Conservation (phyloP, 2,797 vertebrate genomes). For the Pangasius mekongensis region DNA sequence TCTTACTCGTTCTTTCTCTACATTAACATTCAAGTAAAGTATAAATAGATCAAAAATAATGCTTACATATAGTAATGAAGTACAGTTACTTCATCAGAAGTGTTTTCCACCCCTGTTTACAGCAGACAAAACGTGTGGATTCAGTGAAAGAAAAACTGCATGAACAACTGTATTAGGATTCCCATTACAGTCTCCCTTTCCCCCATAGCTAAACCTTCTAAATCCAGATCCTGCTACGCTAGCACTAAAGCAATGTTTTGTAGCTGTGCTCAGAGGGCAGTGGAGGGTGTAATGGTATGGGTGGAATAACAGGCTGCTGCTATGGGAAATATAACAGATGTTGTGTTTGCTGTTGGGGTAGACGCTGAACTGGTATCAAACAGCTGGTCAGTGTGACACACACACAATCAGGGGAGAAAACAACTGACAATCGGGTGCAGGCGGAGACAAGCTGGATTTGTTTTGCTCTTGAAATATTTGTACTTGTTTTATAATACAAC, state of each 20-base stretch:
- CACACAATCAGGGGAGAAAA: conserved; percentile 64
- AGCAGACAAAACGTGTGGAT: not conserved
- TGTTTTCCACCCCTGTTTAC: not conserved
- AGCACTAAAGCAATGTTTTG: conserved; percentile 23
- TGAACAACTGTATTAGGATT: not conserved
- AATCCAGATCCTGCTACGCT: not conserved
- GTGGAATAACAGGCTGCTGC: conserved; percentile 63
- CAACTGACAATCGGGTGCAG: conserved; percentile 16
- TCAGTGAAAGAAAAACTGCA: not conserved
- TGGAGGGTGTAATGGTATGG: conserved; percentile 62
- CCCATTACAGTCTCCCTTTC: not conserved
- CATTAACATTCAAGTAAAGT: not conserved
- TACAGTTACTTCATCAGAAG: not conserved
- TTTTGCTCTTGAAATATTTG: conserved; percentile 1
- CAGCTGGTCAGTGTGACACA: conserved; percentile 74
- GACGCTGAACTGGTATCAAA: conserved; percentile 70
- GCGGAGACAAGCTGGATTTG: not conserved
- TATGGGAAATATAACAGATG: conserved; percentile 70
- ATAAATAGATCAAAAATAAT: not conserved
- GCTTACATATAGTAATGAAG: not conserved
- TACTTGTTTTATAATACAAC: not conserved
- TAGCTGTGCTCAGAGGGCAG: conserved; percentile 45
- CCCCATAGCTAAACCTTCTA: not conserved
- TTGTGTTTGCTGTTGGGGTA: conserved; percentile 70
- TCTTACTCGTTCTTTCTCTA: not conserved